Conservation (phyloP, 2,797 vertebrate species). For the Notolepis coatsorum region DNA sequence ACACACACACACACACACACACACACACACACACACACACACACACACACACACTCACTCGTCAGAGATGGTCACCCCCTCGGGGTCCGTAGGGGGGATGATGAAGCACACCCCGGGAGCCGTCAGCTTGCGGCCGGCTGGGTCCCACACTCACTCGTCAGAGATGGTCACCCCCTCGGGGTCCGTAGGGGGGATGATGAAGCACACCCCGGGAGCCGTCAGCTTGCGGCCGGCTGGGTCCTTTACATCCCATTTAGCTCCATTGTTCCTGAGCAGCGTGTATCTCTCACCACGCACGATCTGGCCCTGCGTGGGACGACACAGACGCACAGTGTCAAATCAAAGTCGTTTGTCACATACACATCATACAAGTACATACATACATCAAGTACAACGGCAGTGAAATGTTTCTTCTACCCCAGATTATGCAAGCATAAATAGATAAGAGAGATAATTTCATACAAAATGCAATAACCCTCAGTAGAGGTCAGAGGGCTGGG, state of each 20-base stretch:
- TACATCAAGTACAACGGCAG: too few relatives aligned
- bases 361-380: too few relatives aligned
- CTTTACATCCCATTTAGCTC: constrained; percentile 89
- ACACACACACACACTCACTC: constrained; percentile 80
- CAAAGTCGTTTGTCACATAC: too few relatives aligned
- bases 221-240: constrained; percentile 82
- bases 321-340: too few relatives aligned
- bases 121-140: constrained; percentile 76
- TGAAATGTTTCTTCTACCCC: too few relatives aligned
- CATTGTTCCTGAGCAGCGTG: constrained; percentile 88
- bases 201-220: constrained; percentile 90
- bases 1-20: not conserved
- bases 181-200: constrained; percentile 93
- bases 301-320: constrained; percentile 77
- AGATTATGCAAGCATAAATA: too few relatives aligned
- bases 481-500: too few relatives aligned
- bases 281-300: constrained; percentile 89
- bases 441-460: too few relatives aligned
- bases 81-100: constrained; percentile 90
- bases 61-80: constrained; percentile 83
- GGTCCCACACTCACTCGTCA: constrained; percentile 88
- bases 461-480: too few relatives aligned
- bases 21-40: constrained; percentile 62
- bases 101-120: constrained; percentile 94
- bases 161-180: constrained; percentile 81